Conservation (phyloP, 1,140 invertebrate species). For the Ladona fulva region DNA sequence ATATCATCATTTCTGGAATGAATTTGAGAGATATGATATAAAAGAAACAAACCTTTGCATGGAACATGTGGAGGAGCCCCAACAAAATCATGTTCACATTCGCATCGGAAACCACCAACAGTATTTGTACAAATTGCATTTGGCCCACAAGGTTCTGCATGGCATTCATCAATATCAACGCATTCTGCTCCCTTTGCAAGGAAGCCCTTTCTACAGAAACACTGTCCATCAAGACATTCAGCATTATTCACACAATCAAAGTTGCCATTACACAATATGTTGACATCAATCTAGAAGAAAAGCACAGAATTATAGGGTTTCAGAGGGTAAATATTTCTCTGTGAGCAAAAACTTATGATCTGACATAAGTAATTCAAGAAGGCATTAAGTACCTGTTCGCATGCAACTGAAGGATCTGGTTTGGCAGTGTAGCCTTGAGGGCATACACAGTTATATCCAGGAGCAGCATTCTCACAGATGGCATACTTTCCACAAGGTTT, state of each 20-base stretch:
- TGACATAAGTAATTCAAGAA: too few relatives aligned
- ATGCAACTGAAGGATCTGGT: conserved; percentile 70
- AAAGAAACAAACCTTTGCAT: conserved; percentile 55
- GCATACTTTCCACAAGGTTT: conserved; percentile 79
- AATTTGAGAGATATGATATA: neutral
- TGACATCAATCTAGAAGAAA: conserved; percentile 62
- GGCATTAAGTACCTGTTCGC: conserved; percentile 59
- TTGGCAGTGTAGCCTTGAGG: conserved; percentile 79
- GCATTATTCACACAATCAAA: conserved; percentile 89
- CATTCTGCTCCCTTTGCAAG: conserved; percentile 67
- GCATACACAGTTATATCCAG: conserved; percentile 80
- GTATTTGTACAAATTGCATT: conserved; percentile 75
- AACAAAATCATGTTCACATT: conserved; percentile 76
- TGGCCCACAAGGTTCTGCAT: conserved; percentile 64
- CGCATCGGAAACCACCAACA: conserved; percentile 73
- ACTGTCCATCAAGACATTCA: conserved; percentile 77
- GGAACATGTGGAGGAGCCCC: conserved; percentile 66
- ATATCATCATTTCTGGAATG: too few relatives aligned
- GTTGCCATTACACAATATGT: conserved; percentile 74
- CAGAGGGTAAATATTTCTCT: conserved; percentile 12
- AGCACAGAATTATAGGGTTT: conserved; percentile 13
- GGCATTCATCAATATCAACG: conserved; percentile 75
- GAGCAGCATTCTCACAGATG: conserved; percentile 74
- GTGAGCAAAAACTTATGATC: too few relatives aligned
- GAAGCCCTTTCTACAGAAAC: conserved; percentile 85